Base-by-base conservation (phyloP, 2,113 vertebrate genomes). In the Muntiacus reevesi region DNA sequence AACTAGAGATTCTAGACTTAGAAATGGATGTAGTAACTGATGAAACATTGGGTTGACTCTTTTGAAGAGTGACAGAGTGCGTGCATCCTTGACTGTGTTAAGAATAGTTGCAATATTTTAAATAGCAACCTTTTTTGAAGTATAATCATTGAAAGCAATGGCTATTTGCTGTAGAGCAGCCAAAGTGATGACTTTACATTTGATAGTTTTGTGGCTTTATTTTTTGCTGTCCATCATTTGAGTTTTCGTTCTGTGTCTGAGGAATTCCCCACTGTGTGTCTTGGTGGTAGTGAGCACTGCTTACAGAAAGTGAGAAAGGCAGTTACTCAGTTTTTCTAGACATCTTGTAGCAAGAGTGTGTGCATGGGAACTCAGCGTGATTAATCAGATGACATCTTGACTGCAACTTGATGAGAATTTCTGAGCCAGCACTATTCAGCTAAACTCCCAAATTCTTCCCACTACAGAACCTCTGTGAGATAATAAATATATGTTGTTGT, bases 241-340 rank as follows among this genome's bases (percentile, higher is more conserved):
- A 67, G 50, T 50, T 86, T 55, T 83, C 12, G 45, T 90, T 55
- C 60, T 93, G 52, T 54, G 33, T 84, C 40, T 50, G 84, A 60
- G 64, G 67, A 88, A 85, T 85, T 94, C 81, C 89, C 79, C 50
- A 30, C 16, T 3, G 6, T 82, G 52, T 62, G 45, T 89, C 43
- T 78, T 25, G 23, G 43, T 81, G 17, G 45, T 92, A 54, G 45
- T 57, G n/a, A 96, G 67, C 36, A 36, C 12, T 87, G 74, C 57
- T 95, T 92, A 76, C 54, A 33, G 62, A 96, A 87, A 97, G 54
- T 76, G 59, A 97, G 45, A 93, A 89, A 64, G 76, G 52, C 16
- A 55, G 67, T 76, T 89, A 50, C 92, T 84, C 50, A 33, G 30
- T 91, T 84, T 85, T 67, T 67, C 81, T 87, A 21, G 36, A 36